phyloP scores from a whole-genome alignment of 2,888 invertebrate species.

The Dryobotodes eremita region DNA sequence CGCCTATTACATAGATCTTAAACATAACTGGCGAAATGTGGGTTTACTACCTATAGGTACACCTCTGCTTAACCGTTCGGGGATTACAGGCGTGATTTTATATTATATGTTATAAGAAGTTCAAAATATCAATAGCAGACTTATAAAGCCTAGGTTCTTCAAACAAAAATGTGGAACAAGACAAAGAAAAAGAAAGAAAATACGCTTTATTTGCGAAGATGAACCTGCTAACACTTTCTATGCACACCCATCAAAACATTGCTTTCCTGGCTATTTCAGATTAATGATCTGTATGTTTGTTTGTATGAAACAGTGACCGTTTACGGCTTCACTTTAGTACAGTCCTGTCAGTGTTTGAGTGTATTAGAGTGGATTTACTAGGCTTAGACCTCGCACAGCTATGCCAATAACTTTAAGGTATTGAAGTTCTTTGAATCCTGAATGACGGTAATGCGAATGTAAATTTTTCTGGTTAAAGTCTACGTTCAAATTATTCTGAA shows the following conservation, averaged over 20 bases:
- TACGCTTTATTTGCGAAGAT: no score
- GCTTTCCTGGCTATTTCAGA: constrained; percentile 18
- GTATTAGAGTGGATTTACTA: constrained; percentile 50
- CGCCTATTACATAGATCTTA: no score
- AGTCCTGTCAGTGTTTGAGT: constrained; percentile 51
- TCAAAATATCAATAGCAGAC: no score
- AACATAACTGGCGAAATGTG: no score
- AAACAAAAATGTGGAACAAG: background rate
- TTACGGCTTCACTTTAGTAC: constrained; percentile 42
- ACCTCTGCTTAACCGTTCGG: no score
- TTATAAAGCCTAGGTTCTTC: no score
- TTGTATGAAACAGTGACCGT: constrained; percentile 33
- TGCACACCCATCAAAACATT: background rate
- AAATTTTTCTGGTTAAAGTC: background rate
- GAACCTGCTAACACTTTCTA: background rate
- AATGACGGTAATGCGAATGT: constrained; percentile 31
- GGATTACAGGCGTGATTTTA: no score
- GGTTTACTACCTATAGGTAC: no score
- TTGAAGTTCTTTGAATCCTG: constrained; percentile 39
- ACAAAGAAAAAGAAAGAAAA: no score
- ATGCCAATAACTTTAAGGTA: constrained; percentile 51
- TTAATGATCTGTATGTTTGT: constrained; percentile 32
- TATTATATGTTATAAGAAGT: no score
- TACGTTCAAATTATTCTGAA: background rate
- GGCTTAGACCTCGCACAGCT: constrained; percentile 39